Evolutionary conservation across 1,140 invertebrate species (phyloP), one percentile per base, ranked within the genome.

Genomic region (Oncopodura yosiiana): DNA sequence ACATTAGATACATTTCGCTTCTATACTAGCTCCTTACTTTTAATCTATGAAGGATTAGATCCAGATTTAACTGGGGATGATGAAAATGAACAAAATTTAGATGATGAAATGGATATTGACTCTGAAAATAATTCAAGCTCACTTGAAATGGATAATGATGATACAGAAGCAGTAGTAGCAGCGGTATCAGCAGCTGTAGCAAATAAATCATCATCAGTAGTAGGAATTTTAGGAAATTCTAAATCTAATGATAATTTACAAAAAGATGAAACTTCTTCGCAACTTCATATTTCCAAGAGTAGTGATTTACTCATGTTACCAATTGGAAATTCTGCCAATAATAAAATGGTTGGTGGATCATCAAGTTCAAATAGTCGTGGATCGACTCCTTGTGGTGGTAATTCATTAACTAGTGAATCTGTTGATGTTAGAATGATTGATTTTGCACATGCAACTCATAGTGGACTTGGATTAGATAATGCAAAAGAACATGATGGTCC

Each of bases 381-480:
- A 18, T 36, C 26, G 9, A 41, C 18, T 26, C 32, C 19, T 12
- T n/a, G n/a, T n/a, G 41, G 29, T 9, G 41, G 27, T 14, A 23
- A 18, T 14, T 42, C 45, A 19, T n/a, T 56, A 9, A 36, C 26
- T 27, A 63, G 49, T 61, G 55, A 36, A 37, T 64, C 49, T 14
- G 73, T 78, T 6, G 76, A 78, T 62, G 72, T 81, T 3, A 66
- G 75, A 42, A 74, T 81, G 59, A 80, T 81, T 45, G 79, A 81
- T 62, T 81, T 81, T 71, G 79, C 79, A 8, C 78, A 81, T 67
- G 71, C 78, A 0, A 72, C 67, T 43, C 73, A 71, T 56, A 58
- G 60, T 23, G 66, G 60, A 9, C 63, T 72, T 56, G 58, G 62
- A 11, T 14, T 51, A n/a, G n/a, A 29, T n/a, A 34, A 38, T 19